Conservation (phyloP, 2,113 vertebrate genomes). For the Corynorhinus townsendii region DNA sequence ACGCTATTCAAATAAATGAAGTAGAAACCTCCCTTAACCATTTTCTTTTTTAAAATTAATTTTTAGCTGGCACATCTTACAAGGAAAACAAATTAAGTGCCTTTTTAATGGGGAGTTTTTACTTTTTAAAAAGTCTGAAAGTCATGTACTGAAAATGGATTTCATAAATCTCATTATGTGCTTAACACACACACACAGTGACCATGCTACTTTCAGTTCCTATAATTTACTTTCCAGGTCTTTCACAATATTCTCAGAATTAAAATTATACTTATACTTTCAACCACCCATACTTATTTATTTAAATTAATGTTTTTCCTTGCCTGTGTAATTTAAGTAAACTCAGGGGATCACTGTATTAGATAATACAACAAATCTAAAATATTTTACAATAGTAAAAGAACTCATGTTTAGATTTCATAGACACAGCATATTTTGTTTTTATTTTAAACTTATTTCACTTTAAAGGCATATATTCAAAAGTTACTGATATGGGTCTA, state of each 20-base stretch:
- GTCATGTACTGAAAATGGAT: slow-evolving; percentile 27
- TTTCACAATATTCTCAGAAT: slow-evolving; percentile 71
- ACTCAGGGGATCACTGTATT: background rate
- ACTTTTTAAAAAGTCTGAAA: slow-evolving; percentile 25
- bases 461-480: background rate
- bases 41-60: background rate
- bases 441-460: slow-evolving; percentile 31
- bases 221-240: slow-evolving; percentile 54
- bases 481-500: background rate
- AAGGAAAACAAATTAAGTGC: slow-evolving; percentile 16
- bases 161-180: slow-evolving; percentile 54
- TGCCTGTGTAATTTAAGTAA: background rate
- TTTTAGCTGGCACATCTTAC: background rate
- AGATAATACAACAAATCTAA: background rate
- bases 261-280: slow-evolving; percentile 67
- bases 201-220: slow-evolving; percentile 69
- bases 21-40: background rate
- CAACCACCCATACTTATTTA: slow-evolving; percentile 49
- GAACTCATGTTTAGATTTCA: slow-evolving; percentile 1
- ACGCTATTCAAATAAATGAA: background rate
- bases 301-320: background rate
- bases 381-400: slow-evolving; percentile 5
- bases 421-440: slow-evolving; percentile 17
- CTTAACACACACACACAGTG: slow-evolving; percentile 29
- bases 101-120: slow-evolving; percentile 36